These are phyloP conservation scores for Litocranius walleri DNA, from an alignment of 2,113 vertebrate genomes.

Conservation along the genomic window DNA sequence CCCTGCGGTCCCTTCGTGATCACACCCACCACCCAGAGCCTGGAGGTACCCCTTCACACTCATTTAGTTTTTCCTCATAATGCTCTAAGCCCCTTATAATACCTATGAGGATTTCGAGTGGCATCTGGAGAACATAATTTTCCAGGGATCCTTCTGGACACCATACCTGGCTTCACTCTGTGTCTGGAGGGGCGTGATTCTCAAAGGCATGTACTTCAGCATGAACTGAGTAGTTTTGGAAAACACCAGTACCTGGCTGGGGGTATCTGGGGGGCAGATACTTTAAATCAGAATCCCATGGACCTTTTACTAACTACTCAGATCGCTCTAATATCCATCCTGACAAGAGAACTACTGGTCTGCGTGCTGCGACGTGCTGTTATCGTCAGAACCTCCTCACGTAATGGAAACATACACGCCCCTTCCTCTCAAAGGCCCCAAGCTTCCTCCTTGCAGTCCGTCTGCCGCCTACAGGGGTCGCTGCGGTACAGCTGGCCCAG, in stretches of 20 bases:
- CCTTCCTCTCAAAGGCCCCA: too few relatives aligned
- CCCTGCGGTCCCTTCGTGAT: not conserved
- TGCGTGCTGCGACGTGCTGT: too few relatives aligned
- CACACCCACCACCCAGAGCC: not conserved
- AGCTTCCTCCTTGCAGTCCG: not conserved
- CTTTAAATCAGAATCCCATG: not conserved
- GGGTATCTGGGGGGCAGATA: not conserved
- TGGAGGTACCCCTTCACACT: not conserved
- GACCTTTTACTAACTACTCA: not conserved
- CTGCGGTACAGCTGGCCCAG: conserved; percentile 8
- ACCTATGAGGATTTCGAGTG: not conserved
- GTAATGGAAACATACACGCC: fast-evolving
- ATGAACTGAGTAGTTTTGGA: not conserved
- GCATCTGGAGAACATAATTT: not conserved
- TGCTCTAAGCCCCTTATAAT: not conserved
- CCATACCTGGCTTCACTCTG: not conserved
- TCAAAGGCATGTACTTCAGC: not conserved
- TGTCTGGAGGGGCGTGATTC: not conserved
- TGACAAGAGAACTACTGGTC: not conserved
- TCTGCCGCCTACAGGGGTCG: conserved; percentile 38
- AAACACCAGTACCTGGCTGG: not conserved
- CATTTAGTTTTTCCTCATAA: not conserved
- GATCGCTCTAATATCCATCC: not conserved
- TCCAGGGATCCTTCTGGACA: not conserved
- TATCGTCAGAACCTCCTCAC: fast-evolving